Evolutionary conservation across 2,797 vertebrate species (phyloP).

Genomic region (Anas acuta): DNA sequence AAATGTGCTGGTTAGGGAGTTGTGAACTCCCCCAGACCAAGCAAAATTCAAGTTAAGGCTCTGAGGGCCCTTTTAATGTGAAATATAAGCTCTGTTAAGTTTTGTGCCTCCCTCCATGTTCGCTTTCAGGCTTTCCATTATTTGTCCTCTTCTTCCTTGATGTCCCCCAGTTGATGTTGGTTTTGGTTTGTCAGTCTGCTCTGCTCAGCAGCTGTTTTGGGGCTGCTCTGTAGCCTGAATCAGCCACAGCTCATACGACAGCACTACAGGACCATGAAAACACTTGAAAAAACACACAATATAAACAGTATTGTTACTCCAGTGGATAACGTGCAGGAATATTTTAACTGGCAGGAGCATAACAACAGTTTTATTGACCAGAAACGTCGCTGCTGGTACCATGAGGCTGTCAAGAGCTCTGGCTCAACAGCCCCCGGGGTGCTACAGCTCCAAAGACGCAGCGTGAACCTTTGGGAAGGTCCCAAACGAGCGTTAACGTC

Average conservation of each 20-base stretch:
- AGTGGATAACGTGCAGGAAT: neutral
- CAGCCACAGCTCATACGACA: neutral
- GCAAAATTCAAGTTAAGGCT: neutral
- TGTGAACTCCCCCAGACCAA: neutral
- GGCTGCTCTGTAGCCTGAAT: neutral
- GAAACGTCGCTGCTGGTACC: neutral
- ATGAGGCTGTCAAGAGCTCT: neutral
- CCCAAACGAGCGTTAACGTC: neutral
- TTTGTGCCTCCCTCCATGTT: neutral
- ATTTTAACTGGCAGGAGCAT: neutral
- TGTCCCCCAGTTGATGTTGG: neutral
- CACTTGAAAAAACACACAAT: neutral
- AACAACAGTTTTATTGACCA: neutral
- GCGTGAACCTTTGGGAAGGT: fast-evolving
- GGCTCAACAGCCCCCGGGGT: fast-evolving
- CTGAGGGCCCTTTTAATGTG: neutral
- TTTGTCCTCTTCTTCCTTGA: neutral
- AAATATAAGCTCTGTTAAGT: neutral
- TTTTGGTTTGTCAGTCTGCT: neutral
- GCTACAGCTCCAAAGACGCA: neutral
- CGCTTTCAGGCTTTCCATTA: neutral
- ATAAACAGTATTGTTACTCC: neutral
- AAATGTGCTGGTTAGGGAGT: neutral
- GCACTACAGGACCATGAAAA: neutral
- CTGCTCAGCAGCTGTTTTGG: neutral